Evolutionary conservation across 2,888 invertebrate species (phyloP), one percentile per base, ranked within the genome.

Genomic region (Perizoma affinitatum): DNA sequence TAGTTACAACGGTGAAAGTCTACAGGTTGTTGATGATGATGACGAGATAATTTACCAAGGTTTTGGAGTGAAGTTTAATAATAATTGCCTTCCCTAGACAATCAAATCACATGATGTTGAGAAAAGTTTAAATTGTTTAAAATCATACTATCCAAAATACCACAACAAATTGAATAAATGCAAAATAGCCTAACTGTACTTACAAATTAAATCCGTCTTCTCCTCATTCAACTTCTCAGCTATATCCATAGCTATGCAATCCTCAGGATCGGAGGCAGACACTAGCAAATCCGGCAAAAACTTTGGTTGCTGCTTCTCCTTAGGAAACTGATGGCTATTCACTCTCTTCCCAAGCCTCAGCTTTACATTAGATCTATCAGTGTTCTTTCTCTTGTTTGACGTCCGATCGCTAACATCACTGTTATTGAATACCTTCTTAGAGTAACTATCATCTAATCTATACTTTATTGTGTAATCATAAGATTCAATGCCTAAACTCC

Each of bases 151-250:
- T 22, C 22, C 22, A 3, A 38, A 38, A 38, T 7, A 38, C 38
- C 38, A 6, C 1, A 38, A 38, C 6, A 38, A 38, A 38, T 22
- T 22, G 1, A 22, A 22, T 22, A 22, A 22, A 22, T 22, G 22
- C 22, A 22, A 22, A 22, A 22, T 22, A 22, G 22, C 22, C 22
- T 22, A 22, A 22, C 22, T 22, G 3, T 10, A 66, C 94, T 90
- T 88, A 96, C 96, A 90, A 76, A 97, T 89, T 73, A 97, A 93
- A 48, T 95, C 94, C 75, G 94, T 95, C 69, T 96, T 96, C 71
- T 95, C 94, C 82, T 97, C 97, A 60, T 86, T 92, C 38, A 97
- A 88, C 79, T 96, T 96, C 52, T 93, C 93, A 3, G 96, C 94
- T 70, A 97, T 95, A 78, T 96, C 96, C 46, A 86, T 87, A 11